phyloP scores from a whole-genome alignment of 2,888 invertebrate genomes.

The Hypsopygia costalis region DNA sequence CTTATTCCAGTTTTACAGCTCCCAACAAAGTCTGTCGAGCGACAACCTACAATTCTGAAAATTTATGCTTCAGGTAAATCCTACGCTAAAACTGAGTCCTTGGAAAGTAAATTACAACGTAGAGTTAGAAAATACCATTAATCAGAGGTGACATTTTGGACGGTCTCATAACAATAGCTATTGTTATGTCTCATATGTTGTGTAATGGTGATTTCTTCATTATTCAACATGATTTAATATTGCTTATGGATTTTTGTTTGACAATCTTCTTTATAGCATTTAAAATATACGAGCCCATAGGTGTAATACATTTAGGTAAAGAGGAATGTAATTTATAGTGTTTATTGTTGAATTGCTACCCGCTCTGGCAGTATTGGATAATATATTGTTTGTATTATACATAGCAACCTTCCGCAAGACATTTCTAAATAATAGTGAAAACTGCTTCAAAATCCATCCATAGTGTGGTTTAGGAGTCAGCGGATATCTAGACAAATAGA shows the following conservation, averaged over 20 bases:
- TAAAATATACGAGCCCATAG: not conserved
- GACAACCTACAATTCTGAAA: slow-evolving; percentile 43
- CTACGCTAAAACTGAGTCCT: slow-evolving; percentile 19
- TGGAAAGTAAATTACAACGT: not conserved
- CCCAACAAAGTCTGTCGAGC: slow-evolving; percentile 37
- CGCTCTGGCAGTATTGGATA: no score
- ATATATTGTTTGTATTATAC: no score
- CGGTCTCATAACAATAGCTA: slow-evolving; percentile 23
- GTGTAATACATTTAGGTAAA: slow-evolving; percentile 2
- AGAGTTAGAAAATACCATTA: slow-evolving; percentile 19
- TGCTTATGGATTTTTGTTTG: slow-evolving; percentile 22
- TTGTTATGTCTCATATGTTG: slow-evolving; percentile 18
- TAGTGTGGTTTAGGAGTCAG: no score
- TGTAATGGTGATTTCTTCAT: slow-evolving; percentile 22
- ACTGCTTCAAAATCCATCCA: no score
- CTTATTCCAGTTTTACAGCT: slow-evolving; percentile 49
- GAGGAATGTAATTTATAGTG: slow-evolving; percentile 1
- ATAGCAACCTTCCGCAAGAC: no score
- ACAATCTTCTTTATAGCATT: slow-evolving; percentile 13
- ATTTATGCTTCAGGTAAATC: slow-evolving; percentile 44
- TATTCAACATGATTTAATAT: slow-evolving; percentile 27
- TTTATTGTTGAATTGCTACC: not conserved
- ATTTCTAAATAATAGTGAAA: no score
- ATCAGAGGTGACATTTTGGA: slow-evolving; percentile 20
- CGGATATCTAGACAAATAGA: no score